phyloP scores from a whole-genome alignment of 2,797 vertebrate species.

The Phataginus tricuspis region DNA sequence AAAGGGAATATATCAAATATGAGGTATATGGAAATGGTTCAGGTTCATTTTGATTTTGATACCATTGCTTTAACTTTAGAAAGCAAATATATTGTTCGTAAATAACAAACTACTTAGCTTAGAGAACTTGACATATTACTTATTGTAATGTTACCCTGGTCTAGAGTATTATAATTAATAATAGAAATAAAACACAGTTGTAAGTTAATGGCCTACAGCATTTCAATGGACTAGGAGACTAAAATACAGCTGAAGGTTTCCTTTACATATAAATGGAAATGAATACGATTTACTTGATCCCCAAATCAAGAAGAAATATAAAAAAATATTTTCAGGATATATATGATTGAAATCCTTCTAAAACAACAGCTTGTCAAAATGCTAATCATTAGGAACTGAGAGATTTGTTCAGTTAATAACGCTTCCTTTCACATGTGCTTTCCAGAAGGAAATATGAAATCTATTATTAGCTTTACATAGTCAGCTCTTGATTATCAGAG shows the following conservation, averaged over 20 bases:
- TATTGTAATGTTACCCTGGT: not conserved
- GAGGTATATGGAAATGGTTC: constrained; percentile 5
- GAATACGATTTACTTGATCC: not conserved
- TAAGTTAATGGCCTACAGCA: constrained; percentile 14
- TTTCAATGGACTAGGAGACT: constrained; percentile 12
- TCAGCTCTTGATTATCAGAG: constrained; percentile 45
- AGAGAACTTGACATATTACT: constrained; percentile 43
- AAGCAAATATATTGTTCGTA: constrained; percentile 27
- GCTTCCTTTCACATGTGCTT: constrained; percentile 61
- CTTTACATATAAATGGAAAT: constrained; percentile 44
- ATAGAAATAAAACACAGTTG: constrained; percentile 56
- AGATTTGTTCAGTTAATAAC: constrained; percentile 65
- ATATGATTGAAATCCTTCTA: constrained; percentile 52
- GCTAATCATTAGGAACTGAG: constrained; percentile 59
- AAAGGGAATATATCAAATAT: constrained; percentile 12
- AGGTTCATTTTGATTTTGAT: constrained; percentile 27
- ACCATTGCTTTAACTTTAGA: not conserved
- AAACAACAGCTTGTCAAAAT: constrained; percentile 74
- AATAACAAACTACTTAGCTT: constrained; percentile 44
- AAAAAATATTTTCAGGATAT: constrained; percentile 63
- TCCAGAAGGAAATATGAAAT: constrained; percentile 66
- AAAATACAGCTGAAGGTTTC: not conserved
- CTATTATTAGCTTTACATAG: constrained; percentile 58
- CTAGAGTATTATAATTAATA: constrained; percentile 48
- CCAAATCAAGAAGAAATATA: constrained; percentile 46